These are phyloP conservation scores for Aleadryas rufinucha DNA, from an alignment of 2,113 vertebrate species.

Conservation along the genomic window DNA sequence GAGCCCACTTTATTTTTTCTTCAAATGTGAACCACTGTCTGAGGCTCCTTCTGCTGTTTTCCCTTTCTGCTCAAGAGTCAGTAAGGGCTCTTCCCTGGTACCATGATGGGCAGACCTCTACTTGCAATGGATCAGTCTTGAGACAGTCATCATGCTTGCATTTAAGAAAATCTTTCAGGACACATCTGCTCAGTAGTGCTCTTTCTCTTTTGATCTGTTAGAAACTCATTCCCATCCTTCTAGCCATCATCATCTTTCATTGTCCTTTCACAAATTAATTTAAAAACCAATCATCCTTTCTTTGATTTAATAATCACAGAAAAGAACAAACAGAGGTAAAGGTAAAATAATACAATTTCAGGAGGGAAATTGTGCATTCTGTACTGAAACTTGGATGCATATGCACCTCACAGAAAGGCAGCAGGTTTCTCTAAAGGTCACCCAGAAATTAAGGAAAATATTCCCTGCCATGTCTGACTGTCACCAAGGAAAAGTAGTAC, in stretches of 20 bases:
- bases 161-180: neutral
- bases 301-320: neutral
- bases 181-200: neutral
- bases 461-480: neutral
- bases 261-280: constrained; percentile 3
- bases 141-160: neutral
- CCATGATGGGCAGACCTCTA: neutral
- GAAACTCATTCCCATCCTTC: neutral
- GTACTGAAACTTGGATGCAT: neutral
- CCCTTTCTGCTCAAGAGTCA: neutral
- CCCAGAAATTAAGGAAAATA: neutral
- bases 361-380: neutral
- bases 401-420: neutral
- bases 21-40: neutral
- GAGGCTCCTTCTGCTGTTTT: neutral
- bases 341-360: neutral
- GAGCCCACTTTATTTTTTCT: neutral
- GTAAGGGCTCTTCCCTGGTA: neutral
- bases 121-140: neutral
- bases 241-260: neutral
- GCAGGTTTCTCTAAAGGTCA: neutral
- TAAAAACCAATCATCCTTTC: neutral
- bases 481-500: neutral
- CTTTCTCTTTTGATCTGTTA: neutral
- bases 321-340: neutral